Percentiles rank a stretch among this genome's conserved stretches.
phyloP scores from a whole-genome alignment of 1,140 invertebrate genomes.

The Leptinotarsa undecemlineata region DNA sequence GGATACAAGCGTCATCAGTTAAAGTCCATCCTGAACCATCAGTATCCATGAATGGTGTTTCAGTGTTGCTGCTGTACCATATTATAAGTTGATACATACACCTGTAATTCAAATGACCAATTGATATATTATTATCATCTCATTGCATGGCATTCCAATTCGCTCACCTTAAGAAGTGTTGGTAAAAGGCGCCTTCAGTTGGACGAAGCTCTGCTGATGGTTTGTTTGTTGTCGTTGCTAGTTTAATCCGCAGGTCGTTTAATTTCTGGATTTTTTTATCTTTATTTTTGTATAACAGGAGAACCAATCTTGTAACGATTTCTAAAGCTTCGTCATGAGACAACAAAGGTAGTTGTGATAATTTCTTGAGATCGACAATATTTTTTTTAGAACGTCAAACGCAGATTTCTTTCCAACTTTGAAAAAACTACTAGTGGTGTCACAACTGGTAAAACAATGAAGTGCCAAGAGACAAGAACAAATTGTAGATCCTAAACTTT shows the following conservation, averaged over 20 bases:
- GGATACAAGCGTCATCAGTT: no score
- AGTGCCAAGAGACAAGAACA: slow-evolving; percentile 11
- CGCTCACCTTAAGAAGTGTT: slow-evolving; percentile 9
- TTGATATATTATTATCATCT: not conserved
- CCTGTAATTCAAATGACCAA: not conserved
- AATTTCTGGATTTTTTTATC: not conserved
- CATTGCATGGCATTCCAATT: not conserved
- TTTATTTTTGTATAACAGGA: slow-evolving; percentile 3
- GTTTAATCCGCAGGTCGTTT: not conserved
- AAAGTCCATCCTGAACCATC: no score
- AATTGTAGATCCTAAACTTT: slow-evolving; percentile 15
- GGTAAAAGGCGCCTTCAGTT: slow-evolving; percentile 13
- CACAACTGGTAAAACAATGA: slow-evolving; percentile 15
- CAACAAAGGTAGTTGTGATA: not conserved
- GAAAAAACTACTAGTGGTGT: slow-evolving; percentile 7
- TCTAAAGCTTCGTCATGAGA: not conserved
- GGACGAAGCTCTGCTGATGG: not conserved
- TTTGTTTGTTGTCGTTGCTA: slow-evolving; percentile 12
- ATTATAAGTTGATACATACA: not conserved
- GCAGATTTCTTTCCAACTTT: slow-evolving; percentile 10
- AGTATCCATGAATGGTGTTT: no score
- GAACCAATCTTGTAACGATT: not conserved
- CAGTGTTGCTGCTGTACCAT: no score
- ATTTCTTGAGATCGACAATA: not conserved
- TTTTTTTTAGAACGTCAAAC: not conserved